Percentiles rank a stretch among this genome's conserved stretches.
Evolutionary conservation across 2,113 vertebrate genomes (phyloP).

Genomic region (Plotosus lineatus): DNA sequence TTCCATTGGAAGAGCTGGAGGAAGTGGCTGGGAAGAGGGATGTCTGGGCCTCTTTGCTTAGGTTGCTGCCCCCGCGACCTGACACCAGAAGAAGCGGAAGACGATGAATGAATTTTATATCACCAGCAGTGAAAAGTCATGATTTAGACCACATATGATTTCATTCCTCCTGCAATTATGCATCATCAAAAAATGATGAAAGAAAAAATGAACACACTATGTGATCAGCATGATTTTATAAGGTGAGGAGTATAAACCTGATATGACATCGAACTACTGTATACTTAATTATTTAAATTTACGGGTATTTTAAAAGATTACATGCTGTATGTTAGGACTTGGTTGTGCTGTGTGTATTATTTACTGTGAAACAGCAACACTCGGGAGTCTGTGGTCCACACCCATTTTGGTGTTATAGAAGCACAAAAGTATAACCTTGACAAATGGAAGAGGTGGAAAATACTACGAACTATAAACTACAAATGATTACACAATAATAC

Average conservation of each 20-base stretch:
- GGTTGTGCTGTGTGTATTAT: neutral
- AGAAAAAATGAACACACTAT: neutral
- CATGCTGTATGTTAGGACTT: too few relatives aligned
- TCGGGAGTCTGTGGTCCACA: neutral
- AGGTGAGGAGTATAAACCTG: constrained; percentile 22
- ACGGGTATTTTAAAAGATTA: neutral
- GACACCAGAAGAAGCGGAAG: too few relatives aligned
- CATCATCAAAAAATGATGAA: neutral
- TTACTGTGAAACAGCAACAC: neutral
- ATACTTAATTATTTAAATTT: neutral
- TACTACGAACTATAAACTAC: neutral
- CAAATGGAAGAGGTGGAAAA: constrained; percentile 9
- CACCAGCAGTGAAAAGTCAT: too few relatives aligned
- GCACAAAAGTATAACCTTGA: neutral
- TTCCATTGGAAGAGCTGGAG: too few relatives aligned
- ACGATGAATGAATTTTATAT: too few relatives aligned
- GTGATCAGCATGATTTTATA: neutral
- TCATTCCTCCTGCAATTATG: too few relatives aligned
- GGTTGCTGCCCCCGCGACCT: too few relatives aligned
- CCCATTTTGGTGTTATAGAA: neutral
- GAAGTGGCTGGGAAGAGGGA: too few relatives aligned
- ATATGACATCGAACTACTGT: neutral
- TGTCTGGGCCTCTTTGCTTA: too few relatives aligned
- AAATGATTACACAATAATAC: neutral
- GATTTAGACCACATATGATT: too few relatives aligned